phyloP scores from a whole-genome alignment of 2,113 vertebrate species.

The Arvicanthis niloticus region DNA sequence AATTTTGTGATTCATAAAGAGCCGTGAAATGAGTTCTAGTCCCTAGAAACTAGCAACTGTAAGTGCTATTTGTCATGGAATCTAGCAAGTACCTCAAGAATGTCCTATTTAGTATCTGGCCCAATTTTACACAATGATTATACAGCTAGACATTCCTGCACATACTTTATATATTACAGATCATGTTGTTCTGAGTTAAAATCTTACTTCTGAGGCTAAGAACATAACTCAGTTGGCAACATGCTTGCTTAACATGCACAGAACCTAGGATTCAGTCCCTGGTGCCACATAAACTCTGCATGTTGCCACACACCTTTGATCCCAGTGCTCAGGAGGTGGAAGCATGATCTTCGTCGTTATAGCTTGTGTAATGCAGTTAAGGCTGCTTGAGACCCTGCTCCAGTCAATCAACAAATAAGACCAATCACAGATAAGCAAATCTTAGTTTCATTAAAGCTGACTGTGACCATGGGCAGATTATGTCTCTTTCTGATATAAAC shows the following conservation, averaged over 20 bases:
- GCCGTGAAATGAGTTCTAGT: neutral
- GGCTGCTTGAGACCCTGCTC: neutral
- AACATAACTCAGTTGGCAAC: neutral
- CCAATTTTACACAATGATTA: neutral
- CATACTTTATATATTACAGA: neutral
- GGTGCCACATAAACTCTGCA: too few relatives aligned
- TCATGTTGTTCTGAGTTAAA: neutral
- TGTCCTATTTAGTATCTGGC: neutral
- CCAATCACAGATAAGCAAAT: neutral
- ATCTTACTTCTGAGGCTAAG: neutral
- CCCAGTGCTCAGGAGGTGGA: neutral
- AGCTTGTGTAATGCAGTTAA: neutral
- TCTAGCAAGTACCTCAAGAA: neutral
- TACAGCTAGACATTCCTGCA: neutral
- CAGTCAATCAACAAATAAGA: neutral
- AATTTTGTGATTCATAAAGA: conserved; percentile 50
- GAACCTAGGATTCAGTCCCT: neutral
- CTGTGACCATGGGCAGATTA: neutral
- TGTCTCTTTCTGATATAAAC: neutral
- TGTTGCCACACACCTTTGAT: neutral
- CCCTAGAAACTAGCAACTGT: neutral
- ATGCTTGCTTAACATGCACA: neutral
- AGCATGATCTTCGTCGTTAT: too few relatives aligned
- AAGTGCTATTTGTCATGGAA: neutral
- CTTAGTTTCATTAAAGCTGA: neutral